phyloP scores from a whole-genome alignment of 37 sponge, comb jelly and placozoan genomes.

The Crambe crambe region DNA sequence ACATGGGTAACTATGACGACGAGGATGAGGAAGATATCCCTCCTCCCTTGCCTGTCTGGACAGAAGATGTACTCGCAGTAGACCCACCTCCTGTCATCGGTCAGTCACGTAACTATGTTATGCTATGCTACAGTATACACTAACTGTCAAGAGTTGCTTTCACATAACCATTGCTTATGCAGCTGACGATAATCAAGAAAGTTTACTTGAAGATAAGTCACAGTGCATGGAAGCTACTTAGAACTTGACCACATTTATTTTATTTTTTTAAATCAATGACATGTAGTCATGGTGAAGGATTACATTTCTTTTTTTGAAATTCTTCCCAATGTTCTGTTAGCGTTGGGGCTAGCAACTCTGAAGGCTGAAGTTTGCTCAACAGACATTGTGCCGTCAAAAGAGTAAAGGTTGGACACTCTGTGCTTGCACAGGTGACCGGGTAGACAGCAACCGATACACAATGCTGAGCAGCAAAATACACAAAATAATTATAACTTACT shows the following conservation, averaged over 20 bases:
- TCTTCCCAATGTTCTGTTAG: not conserved
- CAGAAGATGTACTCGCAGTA: constrained; percentile 52
- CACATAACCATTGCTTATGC: no score
- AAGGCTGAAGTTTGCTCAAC: not conserved
- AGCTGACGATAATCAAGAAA: no score
- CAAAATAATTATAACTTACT: not conserved
- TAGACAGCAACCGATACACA: constrained; percentile 79
- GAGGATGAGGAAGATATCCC: constrained; percentile 36
- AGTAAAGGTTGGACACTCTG: no score
- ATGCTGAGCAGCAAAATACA: constrained; percentile 40
- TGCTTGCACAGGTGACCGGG: no score
- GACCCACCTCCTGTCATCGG: constrained; percentile 16
- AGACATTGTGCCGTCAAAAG: not conserved
- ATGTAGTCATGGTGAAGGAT: no score
- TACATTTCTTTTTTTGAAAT: not conserved
- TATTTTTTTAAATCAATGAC: not conserved
- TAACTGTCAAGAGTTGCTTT: no score
- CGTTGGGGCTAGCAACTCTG: not conserved
- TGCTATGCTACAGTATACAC: no score
- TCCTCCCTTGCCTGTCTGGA: constrained; percentile 48
- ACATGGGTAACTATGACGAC: constrained; percentile 62
- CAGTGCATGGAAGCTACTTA: no score
- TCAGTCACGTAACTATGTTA: no score
- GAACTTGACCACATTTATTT: no score
- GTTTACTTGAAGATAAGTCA: no score